Evolutionary conservation across 2,888 invertebrate species (phyloP).

Genomic region (Phortica magna): DNA sequence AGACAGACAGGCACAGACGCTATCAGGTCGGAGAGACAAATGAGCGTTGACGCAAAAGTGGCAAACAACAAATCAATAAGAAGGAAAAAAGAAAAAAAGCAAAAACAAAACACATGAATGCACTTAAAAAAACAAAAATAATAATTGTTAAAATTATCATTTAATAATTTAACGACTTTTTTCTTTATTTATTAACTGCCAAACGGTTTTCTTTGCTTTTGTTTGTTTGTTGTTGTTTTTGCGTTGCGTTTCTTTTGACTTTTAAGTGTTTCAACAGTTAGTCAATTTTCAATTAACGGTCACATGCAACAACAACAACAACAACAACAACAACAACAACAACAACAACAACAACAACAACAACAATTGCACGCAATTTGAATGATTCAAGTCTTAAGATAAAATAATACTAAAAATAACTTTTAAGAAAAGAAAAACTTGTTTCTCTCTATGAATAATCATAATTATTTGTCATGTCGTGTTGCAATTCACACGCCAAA

Average conservation of each 20-base stretch:
- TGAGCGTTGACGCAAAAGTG: not conserved
- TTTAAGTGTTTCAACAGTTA: not conserved
- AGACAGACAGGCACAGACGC: no score
- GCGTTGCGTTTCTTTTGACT: not conserved
- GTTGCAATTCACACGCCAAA: constrained; percentile 15
- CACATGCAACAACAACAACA: constrained; percentile 1
- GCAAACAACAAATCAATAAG: not conserved
- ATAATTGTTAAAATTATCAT: no score
- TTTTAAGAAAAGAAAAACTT: not conserved
- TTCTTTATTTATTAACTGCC: no score
- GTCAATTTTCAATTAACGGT: constrained; percentile 10
- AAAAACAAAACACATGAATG: not conserved
- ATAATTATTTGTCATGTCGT: constrained; percentile 10
- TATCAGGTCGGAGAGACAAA: not conserved
- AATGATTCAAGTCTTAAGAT: constrained; percentile 6
- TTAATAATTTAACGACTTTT: no score
- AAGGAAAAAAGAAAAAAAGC: not conserved
- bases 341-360: constrained; percentile 1
- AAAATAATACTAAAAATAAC: not conserved
- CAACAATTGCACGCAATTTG: constrained; percentile 17
- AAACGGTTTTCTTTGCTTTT: no score
- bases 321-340: not conserved
- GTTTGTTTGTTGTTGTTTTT: constrained; percentile 10
- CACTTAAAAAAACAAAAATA: no score
- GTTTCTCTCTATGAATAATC: not conserved